Conservation (phyloP, 2,888 invertebrate genomes). For the Zeuzera pyrina region DNA sequence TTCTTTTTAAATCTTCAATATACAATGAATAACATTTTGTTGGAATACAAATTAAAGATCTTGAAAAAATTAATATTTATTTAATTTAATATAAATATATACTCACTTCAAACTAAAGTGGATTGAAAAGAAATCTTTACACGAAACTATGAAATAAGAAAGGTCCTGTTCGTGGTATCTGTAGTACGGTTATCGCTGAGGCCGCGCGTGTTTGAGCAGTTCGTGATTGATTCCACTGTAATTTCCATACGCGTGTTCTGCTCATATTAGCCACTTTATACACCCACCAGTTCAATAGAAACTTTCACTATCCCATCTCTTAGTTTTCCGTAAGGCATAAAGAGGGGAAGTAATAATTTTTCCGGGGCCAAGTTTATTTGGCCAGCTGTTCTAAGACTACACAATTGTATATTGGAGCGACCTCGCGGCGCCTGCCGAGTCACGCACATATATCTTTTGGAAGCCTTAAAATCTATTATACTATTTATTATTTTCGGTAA, state of each 20-base stretch:
- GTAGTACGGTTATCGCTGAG: conserved; percentile 19
- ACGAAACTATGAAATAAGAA: conserved; percentile 23
- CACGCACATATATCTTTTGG: conserved; percentile 65
- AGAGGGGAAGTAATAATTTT: conserved; percentile 28
- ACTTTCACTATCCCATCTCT: conserved; percentile 19
- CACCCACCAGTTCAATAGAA: conserved; percentile 36
- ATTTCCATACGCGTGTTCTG: conserved; percentile 70
- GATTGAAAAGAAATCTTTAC: not conserved
- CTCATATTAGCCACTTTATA: conserved; percentile 65
- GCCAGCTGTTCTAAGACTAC: conserved; percentile 51
- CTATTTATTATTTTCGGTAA: conserved; percentile 26
- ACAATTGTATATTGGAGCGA: conserved; percentile 57
- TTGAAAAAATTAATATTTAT: too few species aligned
- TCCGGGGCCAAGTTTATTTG: conserved; percentile 35
- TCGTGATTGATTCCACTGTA: conserved; percentile 69
- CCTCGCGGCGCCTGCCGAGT: conserved; percentile 68
- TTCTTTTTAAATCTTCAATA: too few species aligned
- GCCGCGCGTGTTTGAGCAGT: conserved; percentile 45
- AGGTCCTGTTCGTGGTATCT: conserved; percentile 55
- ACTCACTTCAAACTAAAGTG: too few species aligned
- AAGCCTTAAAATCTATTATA: too few species aligned
- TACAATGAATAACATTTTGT: too few species aligned
- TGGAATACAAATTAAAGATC: too few species aligned
- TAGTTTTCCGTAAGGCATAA: conserved; percentile 11
- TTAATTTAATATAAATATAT: too few species aligned